Percentiles rank a stretch among this genome's conserved stretches.
phyloP scores from a whole-genome alignment of 2,113 vertebrate genomes.

The Misgurnus anguillicaudatus region DNA sequence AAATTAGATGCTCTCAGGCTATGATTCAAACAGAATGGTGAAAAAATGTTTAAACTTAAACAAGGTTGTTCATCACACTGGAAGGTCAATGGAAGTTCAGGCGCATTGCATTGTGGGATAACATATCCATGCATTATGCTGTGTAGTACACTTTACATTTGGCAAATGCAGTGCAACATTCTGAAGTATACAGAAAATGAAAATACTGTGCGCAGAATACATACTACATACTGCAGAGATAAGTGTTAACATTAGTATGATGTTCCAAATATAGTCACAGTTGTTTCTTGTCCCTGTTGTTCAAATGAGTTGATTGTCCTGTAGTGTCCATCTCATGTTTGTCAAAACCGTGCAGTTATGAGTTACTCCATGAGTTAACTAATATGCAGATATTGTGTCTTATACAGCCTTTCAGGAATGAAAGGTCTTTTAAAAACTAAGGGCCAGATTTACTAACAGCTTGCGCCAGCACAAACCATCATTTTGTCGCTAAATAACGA shows the following conservation, averaged over 20 bases:
- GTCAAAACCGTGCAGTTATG: background rate
- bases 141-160: no score
- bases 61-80: no score
- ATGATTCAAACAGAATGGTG: background rate
- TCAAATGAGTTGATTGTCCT: background rate
- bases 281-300: background rate
- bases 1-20: background rate
- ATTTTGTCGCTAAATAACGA: no score
- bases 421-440: background rate
- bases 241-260: background rate
- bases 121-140: no score
- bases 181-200: background rate
- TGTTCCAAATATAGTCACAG: constrained; percentile 6
- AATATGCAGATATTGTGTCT: background rate
- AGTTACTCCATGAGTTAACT: background rate
- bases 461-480: no score
- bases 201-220: background rate
- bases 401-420: background rate
- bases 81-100: no score
- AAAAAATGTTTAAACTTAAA: no score
- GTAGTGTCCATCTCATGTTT: constrained; percentile 3
- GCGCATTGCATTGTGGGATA: no score
- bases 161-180: no score
- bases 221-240: background rate
- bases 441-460: no score